Conservation (phyloP, 2,113 vertebrate species). For the Mandrillus leucophaeus region DNA sequence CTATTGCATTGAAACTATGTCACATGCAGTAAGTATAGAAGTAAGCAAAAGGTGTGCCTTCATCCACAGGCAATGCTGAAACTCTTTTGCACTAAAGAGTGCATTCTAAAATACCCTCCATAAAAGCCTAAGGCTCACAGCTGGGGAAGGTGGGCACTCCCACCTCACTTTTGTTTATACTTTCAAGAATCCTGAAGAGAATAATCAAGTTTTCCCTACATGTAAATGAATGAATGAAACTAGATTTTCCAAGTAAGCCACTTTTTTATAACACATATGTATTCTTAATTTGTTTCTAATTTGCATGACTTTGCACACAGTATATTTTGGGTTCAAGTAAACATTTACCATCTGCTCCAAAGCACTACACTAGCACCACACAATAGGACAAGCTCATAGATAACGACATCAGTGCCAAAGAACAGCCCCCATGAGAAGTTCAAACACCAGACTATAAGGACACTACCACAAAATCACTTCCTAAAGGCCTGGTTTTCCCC, state of each 20-base stretch:
- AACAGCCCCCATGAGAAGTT: not conserved
- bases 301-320: constrained; percentile 19
- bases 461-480: not conserved
- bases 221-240: not conserved
- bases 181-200: not conserved
- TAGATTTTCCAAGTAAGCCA: not conserved
- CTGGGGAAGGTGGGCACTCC: not conserved
- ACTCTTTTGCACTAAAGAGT: not conserved
- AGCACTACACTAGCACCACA: not conserved
- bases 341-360: not conserved
- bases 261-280: not conserved
- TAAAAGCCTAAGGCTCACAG: not conserved
- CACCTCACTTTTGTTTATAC: not conserved
- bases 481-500: not conserved
- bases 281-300: constrained; percentile 33
- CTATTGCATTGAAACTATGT: not conserved
- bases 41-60: not conserved
- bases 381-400: not conserved
- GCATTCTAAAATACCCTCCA: not conserved
- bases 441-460: not conserved
- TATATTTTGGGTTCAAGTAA: not conserved
- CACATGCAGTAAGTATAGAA: not conserved
- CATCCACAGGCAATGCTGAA: not conserved
- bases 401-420: not conserved
- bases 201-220: not conserved